Conservation (phyloP, 2,113 vertebrate genomes). For the Urocitellus parryii region DNA sequence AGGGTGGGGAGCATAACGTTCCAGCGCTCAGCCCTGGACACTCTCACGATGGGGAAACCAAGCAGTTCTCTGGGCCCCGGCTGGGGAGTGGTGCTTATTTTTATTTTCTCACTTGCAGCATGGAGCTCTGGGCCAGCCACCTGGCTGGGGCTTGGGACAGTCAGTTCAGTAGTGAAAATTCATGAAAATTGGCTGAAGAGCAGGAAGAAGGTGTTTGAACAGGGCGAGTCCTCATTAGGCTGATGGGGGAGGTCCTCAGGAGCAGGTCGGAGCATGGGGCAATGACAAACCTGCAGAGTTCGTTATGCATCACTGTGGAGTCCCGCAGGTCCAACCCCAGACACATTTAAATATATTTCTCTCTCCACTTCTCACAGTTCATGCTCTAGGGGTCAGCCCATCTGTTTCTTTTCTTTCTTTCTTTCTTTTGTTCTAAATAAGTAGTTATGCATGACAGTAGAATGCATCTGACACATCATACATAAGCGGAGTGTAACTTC, state of each 20-base stretch:
- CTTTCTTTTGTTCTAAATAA: too few relatives aligned
- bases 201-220: not conserved
- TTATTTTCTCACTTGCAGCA: not conserved
- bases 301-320: not conserved
- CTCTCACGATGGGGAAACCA: rapidly evolving
- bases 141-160: not conserved
- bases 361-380: rapidly evolving
- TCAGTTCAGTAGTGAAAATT: not conserved
- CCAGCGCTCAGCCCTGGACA: not conserved
- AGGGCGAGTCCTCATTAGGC: not conserved
- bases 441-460: too few relatives aligned
- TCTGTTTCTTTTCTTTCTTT: not conserved
- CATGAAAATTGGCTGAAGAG: not conserved
- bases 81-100: not conserved
- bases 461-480: too few relatives aligned
- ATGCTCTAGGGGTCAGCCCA: not conserved
- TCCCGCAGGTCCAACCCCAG: not conserved
- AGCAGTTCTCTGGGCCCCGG: not conserved
- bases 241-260: not conserved
- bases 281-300: not conserved
- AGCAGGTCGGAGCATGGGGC: not conserved
- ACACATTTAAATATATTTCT: not conserved
- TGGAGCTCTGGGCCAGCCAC: not conserved
- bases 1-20: not conserved
- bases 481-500: too few relatives aligned